Evolutionary conservation across 2,888 invertebrate species (phyloP).

Genomic region (Acrobeloides nanus): DNA sequence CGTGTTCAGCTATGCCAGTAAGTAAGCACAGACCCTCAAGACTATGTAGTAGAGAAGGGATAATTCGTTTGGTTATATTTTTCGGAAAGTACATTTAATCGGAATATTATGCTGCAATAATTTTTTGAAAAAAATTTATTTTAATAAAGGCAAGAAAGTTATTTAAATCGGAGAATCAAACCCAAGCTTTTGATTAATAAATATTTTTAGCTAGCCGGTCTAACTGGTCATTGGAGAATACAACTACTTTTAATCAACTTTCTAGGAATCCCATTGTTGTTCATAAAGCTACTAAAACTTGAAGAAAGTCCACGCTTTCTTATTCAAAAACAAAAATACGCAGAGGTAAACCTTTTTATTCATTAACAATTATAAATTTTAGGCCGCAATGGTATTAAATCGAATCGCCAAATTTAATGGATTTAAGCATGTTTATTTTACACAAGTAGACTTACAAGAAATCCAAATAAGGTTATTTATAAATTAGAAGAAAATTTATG

Average conservation of each 20-base stretch:
- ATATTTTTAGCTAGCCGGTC: conserved; percentile 19
- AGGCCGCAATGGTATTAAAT: conserved; percentile 16
- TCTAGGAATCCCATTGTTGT: conserved; percentile 15
- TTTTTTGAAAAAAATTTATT: no score
- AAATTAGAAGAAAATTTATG: no score
- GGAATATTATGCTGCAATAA: no score
- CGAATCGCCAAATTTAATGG: conserved; percentile 19
- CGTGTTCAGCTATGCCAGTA: no score
- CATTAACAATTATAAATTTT: neutral
- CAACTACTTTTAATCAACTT: conserved; percentile 11
- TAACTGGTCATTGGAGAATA: conserved; percentile 12
- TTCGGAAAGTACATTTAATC: no score
- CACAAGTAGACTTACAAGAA: conserved; percentile 17
- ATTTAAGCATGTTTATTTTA: conserved; percentile 9
- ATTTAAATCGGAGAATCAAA: no score
- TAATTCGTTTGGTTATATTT: no score
- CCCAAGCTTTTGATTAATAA: neutral
- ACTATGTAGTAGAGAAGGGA: no score
- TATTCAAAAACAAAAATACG: conserved; percentile 15
- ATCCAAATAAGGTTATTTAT: no score
- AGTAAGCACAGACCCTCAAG: no score
- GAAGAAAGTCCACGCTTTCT: conserved; percentile 17
- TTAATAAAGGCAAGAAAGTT: no score
- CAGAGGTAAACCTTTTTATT: neutral
- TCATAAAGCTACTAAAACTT: conserved; percentile 11